Evolutionary conservation across 2,797 vertebrate genomes (phyloP).

Genomic region (Calcarius lapponicus): DNA sequence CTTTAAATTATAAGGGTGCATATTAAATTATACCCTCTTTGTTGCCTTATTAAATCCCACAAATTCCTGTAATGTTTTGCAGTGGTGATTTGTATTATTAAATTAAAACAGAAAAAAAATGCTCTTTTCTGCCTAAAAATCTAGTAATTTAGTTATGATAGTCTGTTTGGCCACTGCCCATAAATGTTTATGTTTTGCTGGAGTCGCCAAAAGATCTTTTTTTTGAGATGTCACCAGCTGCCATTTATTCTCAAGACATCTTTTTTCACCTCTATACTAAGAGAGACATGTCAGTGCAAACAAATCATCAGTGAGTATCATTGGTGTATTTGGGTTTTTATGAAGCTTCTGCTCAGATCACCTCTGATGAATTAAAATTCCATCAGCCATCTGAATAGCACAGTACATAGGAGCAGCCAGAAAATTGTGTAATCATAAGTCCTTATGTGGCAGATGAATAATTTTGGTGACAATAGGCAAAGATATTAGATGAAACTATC

Average conservation of each 20-base stretch:
- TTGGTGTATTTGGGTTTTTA: background rate
- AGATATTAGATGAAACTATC: background rate
- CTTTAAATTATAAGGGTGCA: slow-evolving; percentile 4
- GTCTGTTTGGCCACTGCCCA: background rate
- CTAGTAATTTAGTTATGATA: slow-evolving; percentile 45
- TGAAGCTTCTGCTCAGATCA: background rate
- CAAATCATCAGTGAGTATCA: background rate
- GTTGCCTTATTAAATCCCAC: slow-evolving; percentile 57
- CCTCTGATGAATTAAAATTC: background rate
- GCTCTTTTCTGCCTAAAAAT: slow-evolving; percentile 50
- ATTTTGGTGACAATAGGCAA: background rate
- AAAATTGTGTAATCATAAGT: background rate
- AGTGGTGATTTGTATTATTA: slow-evolving; percentile 35
- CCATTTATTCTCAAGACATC: background rate
- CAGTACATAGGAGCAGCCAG: background rate
- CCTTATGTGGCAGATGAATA: background rate
- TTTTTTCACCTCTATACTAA: background rate
- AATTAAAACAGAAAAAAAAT: slow-evolving; percentile 18
- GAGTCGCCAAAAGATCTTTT: background rate
- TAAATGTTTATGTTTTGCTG: background rate
- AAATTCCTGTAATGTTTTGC: slow-evolving; percentile 22
- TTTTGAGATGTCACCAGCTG: background rate
- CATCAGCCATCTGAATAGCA: background rate
- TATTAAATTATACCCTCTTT: slow-evolving; percentile 43
- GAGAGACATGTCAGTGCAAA: background rate